phyloP scores from a whole-genome alignment of 2,888 invertebrate genomes.

The Cataglyphis cursor region DNA sequence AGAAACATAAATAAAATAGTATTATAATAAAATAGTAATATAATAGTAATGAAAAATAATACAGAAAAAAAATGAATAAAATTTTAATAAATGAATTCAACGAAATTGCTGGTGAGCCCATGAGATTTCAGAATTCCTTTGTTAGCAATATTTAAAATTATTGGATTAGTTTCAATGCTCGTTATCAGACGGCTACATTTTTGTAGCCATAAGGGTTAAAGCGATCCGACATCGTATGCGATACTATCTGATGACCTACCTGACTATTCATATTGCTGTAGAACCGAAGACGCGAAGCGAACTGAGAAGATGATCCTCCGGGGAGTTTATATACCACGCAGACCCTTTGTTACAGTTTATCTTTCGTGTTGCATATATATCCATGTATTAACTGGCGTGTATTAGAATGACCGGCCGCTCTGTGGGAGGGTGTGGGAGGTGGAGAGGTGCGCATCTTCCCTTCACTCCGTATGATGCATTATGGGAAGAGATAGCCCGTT shows the following conservation, averaged over 20 bases:
- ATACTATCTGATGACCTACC: constrained; percentile 75
- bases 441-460: constrained; percentile 82
- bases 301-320: constrained; percentile 83
- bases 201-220: constrained; percentile 20
- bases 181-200: neutral
- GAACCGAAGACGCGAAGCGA: constrained; percentile 81
- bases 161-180: neutral
- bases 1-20: neutral
- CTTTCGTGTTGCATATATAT: constrained; percentile 76
- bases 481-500: constrained; percentile 74
- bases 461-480: constrained; percentile 81
- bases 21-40: constrained; percentile 3
- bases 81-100: neutral
- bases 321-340: constrained; percentile 83
- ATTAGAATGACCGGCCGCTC: constrained; percentile 78
- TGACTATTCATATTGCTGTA: constrained; percentile 83
- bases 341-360: constrained; percentile 85
- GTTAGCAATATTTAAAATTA: constrained; percentile 14
- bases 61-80: neutral
- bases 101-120: neutral
- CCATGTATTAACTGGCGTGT: constrained; percentile 73
- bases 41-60: neutral
- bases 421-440: constrained; percentile 72
- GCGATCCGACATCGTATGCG: constrained; percentile 28
- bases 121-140: neutral